Evolutionary conservation across 2,888 invertebrate genomes (phyloP).

Genomic region (Scaptomyza caliginosa): DNA sequence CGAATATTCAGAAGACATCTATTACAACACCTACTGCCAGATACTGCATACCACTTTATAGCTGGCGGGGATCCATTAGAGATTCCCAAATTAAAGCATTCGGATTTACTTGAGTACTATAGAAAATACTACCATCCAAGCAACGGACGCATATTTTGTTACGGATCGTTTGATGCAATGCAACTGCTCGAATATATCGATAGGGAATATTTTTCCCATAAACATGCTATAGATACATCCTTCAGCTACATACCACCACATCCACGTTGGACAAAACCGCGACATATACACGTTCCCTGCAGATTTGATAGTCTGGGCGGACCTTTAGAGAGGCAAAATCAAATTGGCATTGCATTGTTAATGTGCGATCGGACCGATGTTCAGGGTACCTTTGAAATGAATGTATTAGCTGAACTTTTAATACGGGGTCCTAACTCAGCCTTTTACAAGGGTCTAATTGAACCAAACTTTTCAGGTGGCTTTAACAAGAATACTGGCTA

Average conservation of each 20-base stretch:
- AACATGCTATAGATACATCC: constrained; percentile 86
- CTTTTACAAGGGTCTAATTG: constrained; percentile 94
- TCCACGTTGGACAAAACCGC: constrained; percentile 89
- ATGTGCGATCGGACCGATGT: constrained; percentile 91
- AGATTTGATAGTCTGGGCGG: constrained; percentile 92
- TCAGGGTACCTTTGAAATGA: constrained; percentile 90
- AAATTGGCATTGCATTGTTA: constrained; percentile 91
- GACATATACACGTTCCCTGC: constrained; percentile 87
- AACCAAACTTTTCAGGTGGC: constrained; percentile 94
- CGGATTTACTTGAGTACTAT: constrained; percentile 92
- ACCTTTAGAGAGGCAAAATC: constrained; percentile 92
- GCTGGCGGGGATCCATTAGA: constrained; percentile 95
- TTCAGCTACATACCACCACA: constrained; percentile 90
- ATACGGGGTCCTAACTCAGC: constrained; percentile 95
- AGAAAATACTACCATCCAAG: constrained; percentile 94
- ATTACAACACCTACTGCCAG: constrained; percentile 88
- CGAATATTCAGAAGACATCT: constrained; percentile 91
- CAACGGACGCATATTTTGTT: constrained; percentile 94
- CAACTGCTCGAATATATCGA: constrained; percentile 91
- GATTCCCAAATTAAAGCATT: constrained; percentile 93
- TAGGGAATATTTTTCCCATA: constrained; percentile 87
- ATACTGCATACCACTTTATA: constrained; percentile 93
- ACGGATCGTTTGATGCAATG: constrained; percentile 93
- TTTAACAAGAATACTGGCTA: constrained; percentile 93
- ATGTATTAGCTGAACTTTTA: constrained; percentile 90